Evolutionary conservation across 2,113 vertebrate genomes (phyloP).

Genomic region (Tricholaema leucomelas): DNA sequence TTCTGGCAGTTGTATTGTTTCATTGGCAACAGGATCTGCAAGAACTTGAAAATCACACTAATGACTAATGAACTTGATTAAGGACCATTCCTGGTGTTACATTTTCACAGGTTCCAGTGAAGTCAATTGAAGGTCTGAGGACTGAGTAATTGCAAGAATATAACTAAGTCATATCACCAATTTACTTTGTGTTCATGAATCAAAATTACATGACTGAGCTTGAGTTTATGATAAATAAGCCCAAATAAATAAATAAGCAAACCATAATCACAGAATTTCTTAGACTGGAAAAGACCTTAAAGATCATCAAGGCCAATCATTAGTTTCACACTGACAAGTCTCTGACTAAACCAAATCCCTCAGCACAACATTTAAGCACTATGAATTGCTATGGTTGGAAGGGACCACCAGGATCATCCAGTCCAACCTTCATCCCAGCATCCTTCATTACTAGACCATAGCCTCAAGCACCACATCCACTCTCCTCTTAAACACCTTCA

Average conservation of each 20-base stretch:
- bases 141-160: not conserved
- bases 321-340: too few species aligned
- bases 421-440: too few species aligned
- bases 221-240: not conserved
- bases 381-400: too few species aligned
- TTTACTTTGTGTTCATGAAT: not conserved
- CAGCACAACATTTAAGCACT: too few species aligned
- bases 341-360: too few species aligned
- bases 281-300: too few species aligned
- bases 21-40: constrained; percentile 41
- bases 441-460: too few species aligned
- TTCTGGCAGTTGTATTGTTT: not conserved
- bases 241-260: not conserved
- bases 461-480: too few species aligned
- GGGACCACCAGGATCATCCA: too few species aligned
- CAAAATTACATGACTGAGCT: not conserved
- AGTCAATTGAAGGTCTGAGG: not conserved
- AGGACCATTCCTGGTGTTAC: not conserved
- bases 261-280: too few species aligned
- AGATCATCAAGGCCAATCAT: too few species aligned
- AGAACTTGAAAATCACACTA: not conserved
- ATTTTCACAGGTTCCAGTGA: not conserved
- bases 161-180: not conserved
- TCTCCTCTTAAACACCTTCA: too few species aligned
- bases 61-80: not conserved